These are phyloP conservation scores for Xylophagus ater DNA, from an alignment of 2,888 invertebrate species.

Conservation along the genomic window DNA sequence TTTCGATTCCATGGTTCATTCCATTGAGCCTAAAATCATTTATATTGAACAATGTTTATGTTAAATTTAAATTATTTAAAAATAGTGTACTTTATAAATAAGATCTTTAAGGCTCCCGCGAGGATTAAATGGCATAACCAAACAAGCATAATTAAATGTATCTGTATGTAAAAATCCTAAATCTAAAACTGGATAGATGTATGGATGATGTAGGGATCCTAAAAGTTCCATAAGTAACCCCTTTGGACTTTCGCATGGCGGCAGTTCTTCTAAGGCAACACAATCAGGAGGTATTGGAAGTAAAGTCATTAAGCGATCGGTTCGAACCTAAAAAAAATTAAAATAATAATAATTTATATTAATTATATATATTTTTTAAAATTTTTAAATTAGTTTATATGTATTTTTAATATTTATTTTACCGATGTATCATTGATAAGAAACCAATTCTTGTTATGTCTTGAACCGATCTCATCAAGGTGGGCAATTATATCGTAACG, in stretches of 20 bases:
- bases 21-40: slow-evolving; percentile 55
- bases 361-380: neutral
- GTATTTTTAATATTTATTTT: slow-evolving; percentile 17
- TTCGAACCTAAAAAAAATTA: slow-evolving; percentile 30
- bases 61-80: too few species aligned
- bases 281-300: slow-evolving; percentile 38
- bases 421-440: slow-evolving; percentile 72
- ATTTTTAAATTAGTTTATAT: slow-evolving; percentile 1
- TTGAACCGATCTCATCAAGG: slow-evolving; percentile 70
- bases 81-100: slow-evolving; percentile 68
- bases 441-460: slow-evolving; percentile 85
- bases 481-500: slow-evolving; percentile 71
- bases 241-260: slow-evolving; percentile 52
- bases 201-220: slow-evolving; percentile 80
- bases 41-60: slow-evolving; percentile 1
- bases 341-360: slow-evolving; percentile 1
- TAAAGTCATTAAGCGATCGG: slow-evolving; percentile 38
- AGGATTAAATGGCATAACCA: slow-evolving; percentile 73
- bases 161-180: slow-evolving; percentile 55
- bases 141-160: slow-evolving; percentile 53
- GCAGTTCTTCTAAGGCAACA: slow-evolving; percentile 39
- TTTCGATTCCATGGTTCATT: slow-evolving; percentile 69
- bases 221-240: slow-evolving; percentile 70
- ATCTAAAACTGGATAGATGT: slow-evolving; percentile 81
- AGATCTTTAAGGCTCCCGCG: slow-evolving; percentile 82